Base-by-base conservation (phyloP, 2,797 vertebrate genomes). In the Diceros bicornis region DNA sequence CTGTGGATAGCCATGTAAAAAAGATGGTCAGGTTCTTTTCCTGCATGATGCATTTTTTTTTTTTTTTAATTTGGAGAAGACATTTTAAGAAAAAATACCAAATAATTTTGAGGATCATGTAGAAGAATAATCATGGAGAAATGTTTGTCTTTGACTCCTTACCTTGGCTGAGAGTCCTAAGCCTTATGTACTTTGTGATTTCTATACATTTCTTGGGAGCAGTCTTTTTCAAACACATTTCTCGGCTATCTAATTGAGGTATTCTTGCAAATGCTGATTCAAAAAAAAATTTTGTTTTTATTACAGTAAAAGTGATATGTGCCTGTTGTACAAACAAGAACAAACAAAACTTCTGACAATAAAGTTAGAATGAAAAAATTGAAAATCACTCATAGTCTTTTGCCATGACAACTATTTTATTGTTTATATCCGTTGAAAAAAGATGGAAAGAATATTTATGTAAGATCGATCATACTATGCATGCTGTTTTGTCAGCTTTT, bases 241-340 rank as follows among this genome's bases (percentile, higher is more conserved):
- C 64, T 75, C 64, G 59, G 44, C 59, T 52, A 69, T 62, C 72
- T 83, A 81, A 50, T 61, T 75, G 79, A 92, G 77, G 21, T 61
- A 55, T 29, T 84, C 93, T 93, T 89, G 29, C 44, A 89, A 89
- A 55, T 89, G 77, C 9, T 77, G 23, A 96, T 88, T 94, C 86
- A 7, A 34, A 84, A 91, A 78, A 44, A 21, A 62, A 27, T 64
- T 87, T 82, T 62, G 17, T 91, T 95, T 91, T 89, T 83, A 41
- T 83, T 93, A 61, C 9, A 62, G 29, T 93, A 62, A 83, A 92
- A 89, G 77, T 69, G 61, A 6, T 74, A 50, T 55, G 41, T 52
- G 41, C 44, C 21, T 82, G 2, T 61, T 77, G 55, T 44, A 55
- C 17, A 62, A 34, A 64, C 18, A 75, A 37, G 34, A 41, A 41